These are phyloP conservation scores for Drosophila ezoana DNA, from an alignment of 2,888 invertebrate species.

Conservation along the genomic window DNA sequence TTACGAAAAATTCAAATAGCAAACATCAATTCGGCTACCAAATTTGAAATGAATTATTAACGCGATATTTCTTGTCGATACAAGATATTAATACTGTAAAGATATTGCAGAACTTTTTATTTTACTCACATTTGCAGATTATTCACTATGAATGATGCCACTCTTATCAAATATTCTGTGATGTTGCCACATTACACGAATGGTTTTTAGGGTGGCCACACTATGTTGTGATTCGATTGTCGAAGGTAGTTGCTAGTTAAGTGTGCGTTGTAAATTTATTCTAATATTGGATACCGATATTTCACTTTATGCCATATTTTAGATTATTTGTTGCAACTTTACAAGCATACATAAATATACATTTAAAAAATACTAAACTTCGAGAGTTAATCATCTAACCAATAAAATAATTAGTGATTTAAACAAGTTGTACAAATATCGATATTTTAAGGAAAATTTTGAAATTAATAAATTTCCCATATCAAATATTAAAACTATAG, in stretches of 20 bases:
- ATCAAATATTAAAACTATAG: too few species aligned
- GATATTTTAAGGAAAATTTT: too few species aligned
- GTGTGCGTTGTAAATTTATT: not conserved
- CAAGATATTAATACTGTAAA: not conserved
- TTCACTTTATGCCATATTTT: not conserved
- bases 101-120: not conserved
- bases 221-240: not conserved
- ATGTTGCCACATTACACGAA: conserved; percentile 20
- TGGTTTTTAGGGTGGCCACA: conserved; percentile 7
- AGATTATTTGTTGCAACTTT: too few species aligned
- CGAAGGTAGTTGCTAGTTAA: not conserved
- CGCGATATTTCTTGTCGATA: not conserved
- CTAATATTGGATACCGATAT: not conserved
- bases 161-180: not conserved
- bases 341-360: too few species aligned
- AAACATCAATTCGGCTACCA: not conserved
- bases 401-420: too few species aligned
- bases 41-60: not conserved
- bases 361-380: too few species aligned
- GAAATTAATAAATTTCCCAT: too few species aligned
- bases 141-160: conserved; percentile 37
- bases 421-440: too few species aligned
- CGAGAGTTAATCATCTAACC: too few species aligned
- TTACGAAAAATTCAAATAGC: not conserved
- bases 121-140: conserved; percentile 64